Percentiles rank a stretch among this genome's conserved stretches.
Evolutionary conservation across 1,140 invertebrate genomes (phyloP).

Genomic region (Rhynchophorus ferrugineus): DNA sequence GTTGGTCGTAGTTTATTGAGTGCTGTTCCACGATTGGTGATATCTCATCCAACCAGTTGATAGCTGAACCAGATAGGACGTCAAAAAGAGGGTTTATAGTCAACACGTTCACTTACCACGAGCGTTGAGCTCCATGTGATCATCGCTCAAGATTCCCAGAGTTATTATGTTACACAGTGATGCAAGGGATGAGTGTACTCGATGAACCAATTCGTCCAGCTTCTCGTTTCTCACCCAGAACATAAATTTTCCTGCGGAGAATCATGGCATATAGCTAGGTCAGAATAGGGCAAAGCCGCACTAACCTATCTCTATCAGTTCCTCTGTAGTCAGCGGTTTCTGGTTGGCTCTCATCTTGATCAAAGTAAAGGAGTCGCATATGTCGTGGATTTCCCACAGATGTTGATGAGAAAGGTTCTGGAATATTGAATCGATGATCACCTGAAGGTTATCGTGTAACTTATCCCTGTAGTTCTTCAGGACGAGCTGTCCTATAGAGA

Average conservation of each 20-base stretch:
- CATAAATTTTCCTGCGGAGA: constrained; percentile 19
- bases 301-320: constrained; percentile 56
- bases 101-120: constrained; percentile 51
- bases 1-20: constrained; percentile 62
- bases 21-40: constrained; percentile 64
- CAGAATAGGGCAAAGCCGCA: neutral
- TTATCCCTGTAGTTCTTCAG: constrained; percentile 23
- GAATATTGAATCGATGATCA: constrained; percentile 23
- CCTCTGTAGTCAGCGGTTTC: constrained; percentile 30
- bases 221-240: constrained; percentile 20
- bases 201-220: constrained; percentile 44
- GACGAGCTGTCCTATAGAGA: constrained; percentile 24
- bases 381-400: constrained; percentile 29
- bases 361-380: constrained; percentile 27
- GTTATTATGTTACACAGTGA: constrained; percentile 41
- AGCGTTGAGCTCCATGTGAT: constrained; percentile 53
- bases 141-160: constrained; percentile 30
- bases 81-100: too few species aligned
- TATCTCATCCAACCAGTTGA: constrained; percentile 64
- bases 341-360: constrained; percentile 24
- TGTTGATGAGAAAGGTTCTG: constrained; percentile 24
- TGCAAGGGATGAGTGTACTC: constrained; percentile 51
- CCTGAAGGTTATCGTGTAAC: constrained; percentile 17
- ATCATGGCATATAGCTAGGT: neutral
- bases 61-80: constrained; percentile 39